Evolutionary conservation across 30 jellyfish, hydroid and myxozoan species (phyloP), one percentile per base, ranked within the genome.

Genomic region (Mastigias papua): DNA sequence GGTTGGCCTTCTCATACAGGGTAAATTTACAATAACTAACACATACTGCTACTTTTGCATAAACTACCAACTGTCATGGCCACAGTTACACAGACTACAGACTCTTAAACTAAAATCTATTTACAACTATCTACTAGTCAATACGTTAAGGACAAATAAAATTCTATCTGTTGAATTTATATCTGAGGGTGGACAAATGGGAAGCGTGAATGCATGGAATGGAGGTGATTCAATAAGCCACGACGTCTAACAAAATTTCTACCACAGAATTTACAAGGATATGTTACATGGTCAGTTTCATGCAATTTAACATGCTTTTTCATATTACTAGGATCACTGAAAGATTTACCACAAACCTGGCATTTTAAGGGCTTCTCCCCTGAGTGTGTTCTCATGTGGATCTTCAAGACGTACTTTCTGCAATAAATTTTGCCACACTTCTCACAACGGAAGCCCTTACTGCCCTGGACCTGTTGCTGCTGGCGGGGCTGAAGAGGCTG

Each of bases 271-370:
- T 95, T 95, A 78, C 99, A 95, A 10, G 97, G 97, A 80, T 95
- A 95, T 35, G 96, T 86, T 32, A 89, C 97, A 54, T 89, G 97
- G 90, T 95, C 99, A 7, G 97, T 82, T 73, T 90, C 98, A 89
- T 95, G 99, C 50, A 95, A 58, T 82, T 90, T 95, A 17, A 90
- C 94, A 76, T 95, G 99, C 31, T 95, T 95, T 68, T 95, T 95
- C 99, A 95, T 95, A 90, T 95, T 95, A 69, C 99, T 95, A 65
- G 99, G 99, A 63, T 95, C 99, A 82, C 99, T 95, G 87, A 95
- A 95, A 8, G 97, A 90, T 62, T 95, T 95, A 20, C 99, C 99
- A 78, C 99, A 95, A 32, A 89, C 95, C 71, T 85, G 84, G 67
- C 99, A 95, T 67, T 78, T 82, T 34, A 95, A 70, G 65, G 99